A percentile compares a stretch with the other conserved stretches of the same genome.
phyloP scores from a whole-genome alignment of 2,113 vertebrate species.

The Bufo gargarizans region DNA sequence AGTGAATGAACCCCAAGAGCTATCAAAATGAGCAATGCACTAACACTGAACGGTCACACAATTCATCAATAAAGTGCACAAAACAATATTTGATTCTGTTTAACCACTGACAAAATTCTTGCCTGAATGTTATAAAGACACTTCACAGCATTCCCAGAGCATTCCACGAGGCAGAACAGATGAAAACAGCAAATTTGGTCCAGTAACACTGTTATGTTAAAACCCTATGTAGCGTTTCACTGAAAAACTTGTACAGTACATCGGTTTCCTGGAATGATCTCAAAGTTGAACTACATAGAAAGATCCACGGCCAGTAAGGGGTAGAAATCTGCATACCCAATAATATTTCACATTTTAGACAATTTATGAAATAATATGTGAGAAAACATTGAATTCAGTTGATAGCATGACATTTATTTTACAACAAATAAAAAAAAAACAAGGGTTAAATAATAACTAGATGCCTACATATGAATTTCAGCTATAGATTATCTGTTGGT shows the following conservation, averaged over 20 bases:
- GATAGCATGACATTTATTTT: constrained; percentile 37
- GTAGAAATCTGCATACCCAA: background rate
- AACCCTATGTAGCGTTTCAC: constrained; percentile 26
- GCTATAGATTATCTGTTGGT: constrained; percentile 33
- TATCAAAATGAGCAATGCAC: constrained; percentile 89
- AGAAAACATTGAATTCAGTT: constrained; percentile 2
- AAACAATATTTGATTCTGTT: constrained; percentile 82
- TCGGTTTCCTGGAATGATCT: constrained; percentile 19
- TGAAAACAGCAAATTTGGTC: constrained; percentile 81
- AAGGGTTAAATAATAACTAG: constrained; percentile 41
- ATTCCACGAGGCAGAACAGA: constrained; percentile 79
- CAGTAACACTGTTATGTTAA: constrained; percentile 72
- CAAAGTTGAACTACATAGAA: constrained; percentile 31
- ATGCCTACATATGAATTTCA: constrained; percentile 18
- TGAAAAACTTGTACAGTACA: background rate
- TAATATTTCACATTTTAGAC: constrained; percentile 14
- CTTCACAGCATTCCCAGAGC: constrained; percentile 82
- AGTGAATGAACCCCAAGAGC: constrained; percentile 78
- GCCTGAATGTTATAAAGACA: constrained; percentile 85
- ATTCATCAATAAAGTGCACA: constrained; percentile 93
- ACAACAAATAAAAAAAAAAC: constrained; percentile 29
- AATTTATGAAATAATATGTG: constrained; percentile 31
- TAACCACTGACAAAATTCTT: constrained; percentile 84
- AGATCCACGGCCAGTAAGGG: background rate
- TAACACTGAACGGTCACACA: constrained; percentile 92